These are phyloP conservation scores for Venustoraphidia nigricollis DNA, from an alignment of 2,888 invertebrate species.

Conservation along the genomic window DNA sequence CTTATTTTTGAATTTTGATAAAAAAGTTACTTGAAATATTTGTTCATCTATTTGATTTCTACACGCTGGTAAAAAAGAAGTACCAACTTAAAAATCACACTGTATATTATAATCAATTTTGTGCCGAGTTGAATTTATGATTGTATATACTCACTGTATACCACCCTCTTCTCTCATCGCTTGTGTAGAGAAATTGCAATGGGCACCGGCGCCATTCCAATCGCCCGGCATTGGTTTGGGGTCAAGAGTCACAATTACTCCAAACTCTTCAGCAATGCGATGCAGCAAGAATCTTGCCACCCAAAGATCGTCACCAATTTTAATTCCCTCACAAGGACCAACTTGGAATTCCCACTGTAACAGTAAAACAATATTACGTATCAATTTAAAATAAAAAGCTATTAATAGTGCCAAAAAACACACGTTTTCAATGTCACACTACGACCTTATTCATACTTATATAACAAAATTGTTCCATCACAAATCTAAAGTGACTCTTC, in stretches of 20 bases:
- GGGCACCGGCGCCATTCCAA: constrained; percentile 95
- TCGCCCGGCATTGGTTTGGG: constrained; percentile 68
- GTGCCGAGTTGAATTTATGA: background rate
- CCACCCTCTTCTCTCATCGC: constrained; percentile 81
- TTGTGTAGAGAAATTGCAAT: constrained; percentile 91
- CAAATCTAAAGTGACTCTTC: too few relatives aligned
- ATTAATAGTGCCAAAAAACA: too few relatives aligned
- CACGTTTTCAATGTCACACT: too few relatives aligned
- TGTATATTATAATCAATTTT: too few relatives aligned
- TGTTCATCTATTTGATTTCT: too few relatives aligned
- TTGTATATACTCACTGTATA: constrained; percentile 48
- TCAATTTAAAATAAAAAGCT: too few relatives aligned
- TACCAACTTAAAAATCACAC: too few relatives aligned
- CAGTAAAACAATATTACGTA: constrained; percentile 3
- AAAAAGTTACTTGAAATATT: too few relatives aligned
- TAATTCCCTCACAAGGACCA: constrained; percentile 79
- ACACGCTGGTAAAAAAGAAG: too few relatives aligned
- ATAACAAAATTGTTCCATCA: too few relatives aligned
- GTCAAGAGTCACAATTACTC: constrained; percentile 61
- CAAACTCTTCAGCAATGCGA: constrained; percentile 86
- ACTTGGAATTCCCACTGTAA: constrained; percentile 75
- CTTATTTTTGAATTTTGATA: too few relatives aligned
- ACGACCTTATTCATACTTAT: too few relatives aligned
- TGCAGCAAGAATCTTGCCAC: constrained; percentile 73
- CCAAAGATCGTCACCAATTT: constrained; percentile 76